Evolutionary conservation across 2,888 invertebrate genomes (phyloP), one percentile per base, ranked within the genome.

Genomic region (Latheticus oryzae): DNA sequence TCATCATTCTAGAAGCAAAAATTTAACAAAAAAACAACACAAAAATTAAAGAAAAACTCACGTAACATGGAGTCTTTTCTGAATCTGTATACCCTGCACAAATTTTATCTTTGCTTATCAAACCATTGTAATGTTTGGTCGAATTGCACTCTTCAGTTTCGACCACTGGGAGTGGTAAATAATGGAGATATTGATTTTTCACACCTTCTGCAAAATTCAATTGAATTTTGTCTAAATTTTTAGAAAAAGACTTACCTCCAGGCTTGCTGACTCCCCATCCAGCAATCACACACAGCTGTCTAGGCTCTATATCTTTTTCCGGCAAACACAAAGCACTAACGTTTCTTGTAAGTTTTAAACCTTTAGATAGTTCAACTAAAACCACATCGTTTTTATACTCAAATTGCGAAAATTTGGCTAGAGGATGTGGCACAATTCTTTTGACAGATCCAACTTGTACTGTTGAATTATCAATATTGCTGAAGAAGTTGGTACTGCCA

Each of bases 321-420:
- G 85, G 84, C 21, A 87, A 73, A 68, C 87, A 87, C 57, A 84
- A 80, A 3, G 85, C 82, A 54, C 82, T 83, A 5, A 85, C 79
- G 63, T 82, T 82, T 55, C 79, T 75, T 1, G 79, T 80, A 42
- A 85, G 80, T 2, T 72, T 73, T 30, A 86, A 70, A 8, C 85
- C 83, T 51, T 78, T 75, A 12, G 68, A 71, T 8, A 87, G 75
- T 70, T 83, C 80, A 11, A 86, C 74, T 24, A 87, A 74, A 12
- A 83, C 84, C 17, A 84, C 78, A 66, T 87, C 85, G 61, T 84
- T 83, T 58, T 80, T 78, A 66, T 82, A 85, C 55, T 83, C 77
- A 61, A 84, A 82, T 66, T 83, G 82, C 57, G 81, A 80, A 70
- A 82, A 85, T 73, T 84, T 84, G 0, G 76, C 78, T 79, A 83